These are phyloP conservation scores for Papilio helenus DNA, from an alignment of 1,140 invertebrate genomes.

Conservation along the genomic window DNA sequence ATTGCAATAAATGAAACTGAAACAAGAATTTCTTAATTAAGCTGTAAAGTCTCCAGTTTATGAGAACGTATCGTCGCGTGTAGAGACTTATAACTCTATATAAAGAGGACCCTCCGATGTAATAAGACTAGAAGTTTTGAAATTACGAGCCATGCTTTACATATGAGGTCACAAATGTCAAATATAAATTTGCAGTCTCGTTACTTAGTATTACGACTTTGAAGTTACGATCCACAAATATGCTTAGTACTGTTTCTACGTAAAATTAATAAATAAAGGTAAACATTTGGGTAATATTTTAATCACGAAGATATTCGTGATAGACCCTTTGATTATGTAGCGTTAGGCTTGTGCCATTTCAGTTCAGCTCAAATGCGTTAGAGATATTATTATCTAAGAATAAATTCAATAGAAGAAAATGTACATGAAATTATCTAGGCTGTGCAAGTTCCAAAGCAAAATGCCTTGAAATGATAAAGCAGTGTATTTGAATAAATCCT, in stretches of 20 bases:
- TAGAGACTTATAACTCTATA: slow-evolving; percentile 38
- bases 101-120: slow-evolving; percentile 35
- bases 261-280: not conserved
- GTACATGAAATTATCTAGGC: slow-evolving; percentile 17
- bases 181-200: not conserved
- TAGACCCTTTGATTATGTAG: too few species aligned
- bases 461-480: slow-evolving; percentile 16
- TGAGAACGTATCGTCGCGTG: slow-evolving; percentile 42
- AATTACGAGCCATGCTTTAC: slow-evolving; percentile 37
- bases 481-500: slow-evolving; percentile 20
- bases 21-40: slow-evolving; percentile 56
- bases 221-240: not conserved
- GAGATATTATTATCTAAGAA: slow-evolving; percentile 3
- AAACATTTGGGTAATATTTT: too few species aligned
- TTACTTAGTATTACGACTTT: slow-evolving; percentile 18
- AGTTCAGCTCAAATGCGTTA: not conserved
- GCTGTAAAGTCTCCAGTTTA: slow-evolving; percentile 50
- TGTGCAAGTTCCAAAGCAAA: slow-evolving; percentile 15
- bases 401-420: slow-evolving; percentile 10
- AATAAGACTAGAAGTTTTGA: slow-evolving; percentile 39
- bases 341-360: too few species aligned
- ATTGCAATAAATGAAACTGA: slow-evolving; percentile 47
- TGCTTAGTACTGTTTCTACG: not conserved
- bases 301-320: too few species aligned
- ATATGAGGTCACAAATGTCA: slow-evolving; percentile 34